Conservation (phyloP, 1,140 invertebrate species). For the Holotrichia oblita region DNA sequence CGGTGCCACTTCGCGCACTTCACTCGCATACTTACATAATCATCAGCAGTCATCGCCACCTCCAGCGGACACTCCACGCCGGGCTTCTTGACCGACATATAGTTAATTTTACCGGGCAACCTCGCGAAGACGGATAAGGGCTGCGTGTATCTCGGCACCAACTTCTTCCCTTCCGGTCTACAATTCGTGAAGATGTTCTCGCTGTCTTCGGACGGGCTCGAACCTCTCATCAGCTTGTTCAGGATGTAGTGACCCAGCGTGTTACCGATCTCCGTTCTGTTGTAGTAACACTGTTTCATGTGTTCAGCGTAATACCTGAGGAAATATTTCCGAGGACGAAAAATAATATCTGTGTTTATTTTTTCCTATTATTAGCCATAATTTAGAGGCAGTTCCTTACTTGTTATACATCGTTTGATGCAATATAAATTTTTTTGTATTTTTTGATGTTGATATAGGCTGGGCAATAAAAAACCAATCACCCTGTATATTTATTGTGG, state of each 20-base stretch:
- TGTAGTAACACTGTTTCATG: slow-evolving; percentile 58
- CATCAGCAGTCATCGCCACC: slow-evolving; percentile 49
- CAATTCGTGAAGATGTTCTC: slow-evolving; percentile 32
- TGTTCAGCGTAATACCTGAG: slow-evolving; percentile 58
- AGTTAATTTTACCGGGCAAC: slow-evolving; percentile 63
- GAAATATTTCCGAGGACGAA: not conserved
- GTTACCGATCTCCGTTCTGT: slow-evolving; percentile 49
- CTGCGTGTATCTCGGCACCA: slow-evolving; percentile 54
- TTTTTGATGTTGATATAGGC: no score
- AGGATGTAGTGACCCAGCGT: slow-evolving; percentile 52
- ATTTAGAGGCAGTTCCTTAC: no score
- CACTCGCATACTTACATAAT: slow-evolving; percentile 57
- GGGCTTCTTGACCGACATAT: slow-evolving; percentile 63
- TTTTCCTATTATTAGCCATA: no score
- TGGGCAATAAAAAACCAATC: no score
- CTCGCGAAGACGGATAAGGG: slow-evolving; percentile 60
- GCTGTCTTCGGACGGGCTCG: slow-evolving; percentile 40
- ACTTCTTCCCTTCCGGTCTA: not conserved
- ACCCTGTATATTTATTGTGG: no score
- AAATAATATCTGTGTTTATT: no score
- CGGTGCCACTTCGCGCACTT: no score
- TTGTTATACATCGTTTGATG: no score
- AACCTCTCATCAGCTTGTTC: slow-evolving; percentile 48
- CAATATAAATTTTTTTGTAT: no score
- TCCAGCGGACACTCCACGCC: slow-evolving; percentile 60